Percentiles rank a stretch among this genome's conserved stretches.
Conservation (phyloP, 2,888 invertebrate species). For the Thelaira solivaga region DNA sequence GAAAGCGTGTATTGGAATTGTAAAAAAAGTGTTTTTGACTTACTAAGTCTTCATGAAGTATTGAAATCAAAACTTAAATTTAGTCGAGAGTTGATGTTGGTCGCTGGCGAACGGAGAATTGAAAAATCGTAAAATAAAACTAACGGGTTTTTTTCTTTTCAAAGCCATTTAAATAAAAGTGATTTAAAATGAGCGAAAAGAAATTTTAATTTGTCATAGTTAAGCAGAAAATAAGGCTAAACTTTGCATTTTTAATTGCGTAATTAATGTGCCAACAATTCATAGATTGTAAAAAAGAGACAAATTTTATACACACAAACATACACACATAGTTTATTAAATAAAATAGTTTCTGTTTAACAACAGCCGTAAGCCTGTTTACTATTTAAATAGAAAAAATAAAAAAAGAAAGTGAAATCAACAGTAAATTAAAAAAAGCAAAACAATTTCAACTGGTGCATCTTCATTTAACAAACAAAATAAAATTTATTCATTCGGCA, state of each 20-base stretch:
- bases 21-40: constrained; percentile 43
- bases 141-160: constrained; percentile 36
- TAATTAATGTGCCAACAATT: too few species aligned
- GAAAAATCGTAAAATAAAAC: constrained; percentile 17
- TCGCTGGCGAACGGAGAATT: constrained; percentile 35
- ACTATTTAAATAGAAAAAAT: too few species aligned
- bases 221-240: too few species aligned
- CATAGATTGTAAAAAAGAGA: too few species aligned
- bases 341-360: too few species aligned
- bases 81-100: constrained; percentile 58
- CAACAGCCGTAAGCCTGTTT: too few species aligned
- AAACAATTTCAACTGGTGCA: not conserved
- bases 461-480: not conserved
- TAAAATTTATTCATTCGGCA: not conserved
- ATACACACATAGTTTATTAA: too few species aligned
- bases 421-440: constrained; percentile 8
- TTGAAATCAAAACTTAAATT: constrained; percentile 55
- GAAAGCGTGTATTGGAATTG: constrained; percentile 41
- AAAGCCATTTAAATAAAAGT: constrained; percentile 10
- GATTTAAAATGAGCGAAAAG: too few species aligned
- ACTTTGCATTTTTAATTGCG: too few species aligned
- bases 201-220: not conserved
- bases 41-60: constrained; percentile 58
- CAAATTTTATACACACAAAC: too few species aligned
- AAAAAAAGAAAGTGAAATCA: constrained; percentile 51